Evolutionary conservation across 2,113 vertebrate genomes (phyloP).

Genomic region (Lathamus discolor): DNA sequence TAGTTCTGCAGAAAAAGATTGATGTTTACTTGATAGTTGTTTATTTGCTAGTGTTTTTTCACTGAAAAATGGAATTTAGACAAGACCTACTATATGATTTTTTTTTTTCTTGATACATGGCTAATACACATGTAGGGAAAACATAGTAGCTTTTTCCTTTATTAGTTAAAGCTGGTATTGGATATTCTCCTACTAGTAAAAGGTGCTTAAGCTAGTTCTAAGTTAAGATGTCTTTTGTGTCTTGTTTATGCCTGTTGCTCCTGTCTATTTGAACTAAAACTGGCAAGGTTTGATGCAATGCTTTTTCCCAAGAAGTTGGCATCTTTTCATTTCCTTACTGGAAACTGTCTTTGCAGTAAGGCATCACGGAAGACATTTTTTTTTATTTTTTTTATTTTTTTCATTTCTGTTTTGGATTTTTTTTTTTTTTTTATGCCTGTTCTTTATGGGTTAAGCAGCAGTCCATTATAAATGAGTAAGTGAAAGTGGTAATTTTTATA

Average conservation of each 20-base stretch:
- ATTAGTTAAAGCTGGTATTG: background rate
- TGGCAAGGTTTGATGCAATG: background rate
- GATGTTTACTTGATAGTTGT: background rate
- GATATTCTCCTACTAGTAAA: background rate
- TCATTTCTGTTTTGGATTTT: background rate
- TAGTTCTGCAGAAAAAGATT: background rate
- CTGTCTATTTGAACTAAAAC: background rate
- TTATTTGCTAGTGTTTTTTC: background rate
- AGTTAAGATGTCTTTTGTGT: background rate
- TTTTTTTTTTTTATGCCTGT: background rate
- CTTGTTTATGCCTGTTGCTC: background rate
- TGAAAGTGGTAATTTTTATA: background rate
- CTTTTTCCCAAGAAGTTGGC: background rate
- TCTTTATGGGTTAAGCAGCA: background rate
- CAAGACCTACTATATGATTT: background rate
- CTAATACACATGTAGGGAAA: background rate
- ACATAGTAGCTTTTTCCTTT: background rate
- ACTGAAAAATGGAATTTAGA: background rate
- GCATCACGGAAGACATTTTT: background rate
- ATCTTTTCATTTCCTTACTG: background rate
- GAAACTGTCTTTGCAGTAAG: background rate
- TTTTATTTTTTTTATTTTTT: background rate
- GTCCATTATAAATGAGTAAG: background rate
- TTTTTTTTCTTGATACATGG: background rate
- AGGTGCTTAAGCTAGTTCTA: background rate